Evolutionary conservation across 1,140 invertebrate genomes (phyloP).

Genomic region (Argopecten irradians): DNA sequence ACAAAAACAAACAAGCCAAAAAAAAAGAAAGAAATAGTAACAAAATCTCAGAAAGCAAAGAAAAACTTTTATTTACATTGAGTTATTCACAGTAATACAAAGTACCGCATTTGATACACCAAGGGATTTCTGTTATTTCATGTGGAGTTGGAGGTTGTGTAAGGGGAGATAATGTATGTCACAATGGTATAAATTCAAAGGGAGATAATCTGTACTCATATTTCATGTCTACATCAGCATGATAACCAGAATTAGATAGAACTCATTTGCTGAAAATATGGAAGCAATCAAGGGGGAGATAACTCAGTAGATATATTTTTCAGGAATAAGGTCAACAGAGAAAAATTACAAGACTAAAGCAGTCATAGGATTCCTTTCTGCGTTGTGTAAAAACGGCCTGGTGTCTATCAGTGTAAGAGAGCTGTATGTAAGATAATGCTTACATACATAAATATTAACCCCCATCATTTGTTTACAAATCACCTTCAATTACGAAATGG

Average conservation of each 20-base stretch:
- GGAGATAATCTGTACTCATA: too few relatives aligned
- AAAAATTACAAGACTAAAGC: neutral
- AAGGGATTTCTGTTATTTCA: neutral
- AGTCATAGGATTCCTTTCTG: neutral
- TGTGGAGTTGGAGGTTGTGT: neutral
- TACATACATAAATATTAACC: neutral
- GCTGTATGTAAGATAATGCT: neutral
- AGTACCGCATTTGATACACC: neutral
- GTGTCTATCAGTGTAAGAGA: neutral
- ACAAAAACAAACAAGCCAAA: too few relatives aligned
- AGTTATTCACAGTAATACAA: too few relatives aligned
- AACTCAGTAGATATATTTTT: neutral
- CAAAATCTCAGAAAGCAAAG: too few relatives aligned
- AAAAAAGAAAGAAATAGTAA: too few relatives aligned
- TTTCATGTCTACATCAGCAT: neutral
- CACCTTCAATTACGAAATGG: neutral
- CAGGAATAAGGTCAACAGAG: neutral
- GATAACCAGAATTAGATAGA: neutral
- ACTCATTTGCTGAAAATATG: neutral
- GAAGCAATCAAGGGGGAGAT: neutral
- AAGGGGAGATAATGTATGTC: neutral
- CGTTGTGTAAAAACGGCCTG: neutral
- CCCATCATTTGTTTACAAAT: slow-evolving; percentile 21
- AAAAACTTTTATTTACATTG: too few relatives aligned
- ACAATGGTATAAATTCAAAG: too few relatives aligned